Evolutionary conservation across 2,888 invertebrate species (phyloP), one percentile per base, ranked within the genome.

Genomic region (Amitus sp.): DNA sequence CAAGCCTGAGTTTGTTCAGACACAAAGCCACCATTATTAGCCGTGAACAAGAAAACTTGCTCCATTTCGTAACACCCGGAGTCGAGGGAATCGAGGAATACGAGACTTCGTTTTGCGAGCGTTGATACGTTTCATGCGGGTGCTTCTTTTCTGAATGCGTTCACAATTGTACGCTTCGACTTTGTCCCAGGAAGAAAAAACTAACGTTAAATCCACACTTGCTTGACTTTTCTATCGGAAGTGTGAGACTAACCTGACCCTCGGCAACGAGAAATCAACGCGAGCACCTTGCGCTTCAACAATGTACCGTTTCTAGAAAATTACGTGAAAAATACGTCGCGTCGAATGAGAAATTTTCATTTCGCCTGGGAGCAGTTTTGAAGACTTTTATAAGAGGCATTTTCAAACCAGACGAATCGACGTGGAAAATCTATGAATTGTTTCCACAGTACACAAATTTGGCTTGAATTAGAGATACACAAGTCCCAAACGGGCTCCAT

Each of bases 211-310:
- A 42, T 37, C 40, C 47, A 37, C 23, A 34, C 46, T 43, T 47
- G 40, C 43, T 39, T 58, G 58, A 47, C 42, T 54, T 55, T 47
- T 54, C 58, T 49, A 55, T 63, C 58, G 51, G 57, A 63, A 58
- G 58, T 63, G 62, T 63, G 62, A 55, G 62, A 63, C 58, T 54
- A 50, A 48, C 40, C 58, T 63, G 62, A 63, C 62, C 62, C 62
- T 63, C 47, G 45, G 15, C 10, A 37, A 17, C 17, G 37, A 4
- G 17, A 13, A 37, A 37, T 15, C 9, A 37, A 30, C 30, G 30
- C 30, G n/a, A 30, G 30, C 30, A 30, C 6, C 27, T 30, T 30
- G 30, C 30, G 10, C 2, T 30, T 30, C 30, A 9, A 30, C 30
- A 30, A 30, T 30, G n/a, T n/a, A 7, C 10, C n/a, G 6, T 30